phyloP scores from a whole-genome alignment of 2,888 invertebrate genomes.

The Leucozona laternaria region DNA sequence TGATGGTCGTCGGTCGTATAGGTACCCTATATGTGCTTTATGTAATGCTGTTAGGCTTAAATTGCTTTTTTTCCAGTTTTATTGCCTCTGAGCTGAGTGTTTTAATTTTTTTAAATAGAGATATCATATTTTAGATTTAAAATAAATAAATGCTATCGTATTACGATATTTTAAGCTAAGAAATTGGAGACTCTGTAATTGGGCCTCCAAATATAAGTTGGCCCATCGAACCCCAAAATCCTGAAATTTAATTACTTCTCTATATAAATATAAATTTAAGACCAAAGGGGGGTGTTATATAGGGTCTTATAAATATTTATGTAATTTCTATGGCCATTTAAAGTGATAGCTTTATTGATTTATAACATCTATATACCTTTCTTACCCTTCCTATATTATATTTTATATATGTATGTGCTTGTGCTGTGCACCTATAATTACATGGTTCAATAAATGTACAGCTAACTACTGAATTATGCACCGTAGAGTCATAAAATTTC shows the following conservation, averaged over 20 bases:
- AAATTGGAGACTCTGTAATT: neutral
- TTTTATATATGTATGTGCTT: neutral
- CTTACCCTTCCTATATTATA: neutral
- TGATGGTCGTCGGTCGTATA: conserved; percentile 43
- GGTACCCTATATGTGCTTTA: conserved; percentile 18
- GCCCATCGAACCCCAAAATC: neutral
- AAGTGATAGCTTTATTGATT: conserved; percentile 70
- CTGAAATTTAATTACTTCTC: neutral
- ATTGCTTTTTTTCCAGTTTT: conserved; percentile 58
- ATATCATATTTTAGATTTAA: neutral
- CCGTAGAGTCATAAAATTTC: conserved; percentile 59
- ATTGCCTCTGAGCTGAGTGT: conserved; percentile 61
- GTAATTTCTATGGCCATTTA: conserved; percentile 57
- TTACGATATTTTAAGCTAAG: neutral
- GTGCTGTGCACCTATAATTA: conserved; percentile 45
- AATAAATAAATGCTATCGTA: neutral
- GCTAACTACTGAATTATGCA: conserved; percentile 66
- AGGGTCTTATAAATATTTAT: conserved; percentile 38
- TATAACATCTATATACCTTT: conserved; percentile 35
- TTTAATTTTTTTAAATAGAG: conserved; percentile 15
- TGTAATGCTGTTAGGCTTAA: conserved; percentile 21
- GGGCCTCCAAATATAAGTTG: neutral
- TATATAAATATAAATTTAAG: neutral
- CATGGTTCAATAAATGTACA: conserved; percentile 72
- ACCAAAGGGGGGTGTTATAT: neutral